phyloP scores from a whole-genome alignment of 1,140 invertebrate genomes.

The Helicoverpa zea region DNA sequence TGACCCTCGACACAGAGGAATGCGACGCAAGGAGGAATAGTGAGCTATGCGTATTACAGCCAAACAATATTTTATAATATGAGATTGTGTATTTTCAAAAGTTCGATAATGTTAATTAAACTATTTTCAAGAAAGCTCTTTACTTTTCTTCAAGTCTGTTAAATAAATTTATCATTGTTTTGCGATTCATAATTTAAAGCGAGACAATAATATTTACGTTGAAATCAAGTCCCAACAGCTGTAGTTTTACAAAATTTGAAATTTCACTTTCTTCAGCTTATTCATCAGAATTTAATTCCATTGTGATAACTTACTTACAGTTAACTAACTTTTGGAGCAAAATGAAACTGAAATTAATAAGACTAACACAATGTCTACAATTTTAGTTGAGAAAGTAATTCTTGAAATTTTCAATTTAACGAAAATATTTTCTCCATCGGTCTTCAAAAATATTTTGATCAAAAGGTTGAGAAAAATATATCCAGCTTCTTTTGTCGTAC shows the following conservation, averaged over 20 bases:
- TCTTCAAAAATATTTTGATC: background rate
- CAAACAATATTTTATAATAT: too few relatives aligned
- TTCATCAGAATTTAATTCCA: constrained; percentile 10
- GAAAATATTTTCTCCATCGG: background rate
- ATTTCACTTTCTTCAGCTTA: constrained; percentile 8
- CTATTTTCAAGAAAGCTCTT: background rate
- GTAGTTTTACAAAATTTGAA: constrained; percentile 5
- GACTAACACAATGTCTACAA: constrained; percentile 1
- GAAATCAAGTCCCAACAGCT: background rate
- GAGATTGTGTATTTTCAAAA: too few relatives aligned
- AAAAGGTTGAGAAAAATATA: constrained; percentile 30
- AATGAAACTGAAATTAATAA: constrained; percentile 19
- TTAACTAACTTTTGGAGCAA: background rate
- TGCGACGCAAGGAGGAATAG: too few relatives aligned
- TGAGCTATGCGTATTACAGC: too few relatives aligned
- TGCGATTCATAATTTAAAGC: background rate
- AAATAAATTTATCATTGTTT: background rate
- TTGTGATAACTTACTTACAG: constrained; percentile 30
- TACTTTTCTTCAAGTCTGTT: background rate
- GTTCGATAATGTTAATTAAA: background rate
- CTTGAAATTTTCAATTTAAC: background rate
- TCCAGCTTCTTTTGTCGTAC: background rate
- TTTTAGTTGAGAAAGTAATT: constrained; percentile 22
- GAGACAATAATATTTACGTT: background rate
- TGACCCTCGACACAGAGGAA: too few relatives aligned